Conservation (phyloP, 2,797 vertebrate species). For the Lagorchestes hirsutus region DNA sequence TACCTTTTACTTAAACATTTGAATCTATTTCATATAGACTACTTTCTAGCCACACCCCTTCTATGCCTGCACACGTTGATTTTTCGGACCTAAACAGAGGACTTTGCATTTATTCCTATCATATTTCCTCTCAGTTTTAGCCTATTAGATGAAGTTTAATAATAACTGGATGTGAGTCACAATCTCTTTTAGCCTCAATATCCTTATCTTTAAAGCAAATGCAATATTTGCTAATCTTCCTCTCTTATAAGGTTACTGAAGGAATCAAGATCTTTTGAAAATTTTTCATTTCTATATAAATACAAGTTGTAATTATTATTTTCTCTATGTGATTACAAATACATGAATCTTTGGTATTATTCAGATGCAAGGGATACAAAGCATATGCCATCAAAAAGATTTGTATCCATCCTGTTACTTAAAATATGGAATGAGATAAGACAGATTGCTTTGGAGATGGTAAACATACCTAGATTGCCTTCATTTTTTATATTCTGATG, state of each 20-base stretch:
- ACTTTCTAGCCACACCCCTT: neutral
- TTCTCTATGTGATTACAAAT: neutral
- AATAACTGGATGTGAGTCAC: neutral
- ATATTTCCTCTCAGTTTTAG: neutral
- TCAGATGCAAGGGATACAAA: neutral
- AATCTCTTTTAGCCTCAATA: neutral
- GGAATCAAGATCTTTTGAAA: neutral
- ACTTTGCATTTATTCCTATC: neutral
- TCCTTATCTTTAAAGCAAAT: neutral
- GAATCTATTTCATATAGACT: neutral
- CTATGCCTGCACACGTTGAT: neutral
- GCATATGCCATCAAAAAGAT: slow-evolving; percentile 10
- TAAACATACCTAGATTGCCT: neutral
- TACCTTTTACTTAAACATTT: neutral
- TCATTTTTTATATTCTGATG: neutral
- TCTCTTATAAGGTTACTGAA: neutral
- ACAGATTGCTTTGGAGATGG: neutral
- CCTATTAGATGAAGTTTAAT: neutral
- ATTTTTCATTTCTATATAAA: neutral
- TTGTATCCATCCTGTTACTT: neutral
- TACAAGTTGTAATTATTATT: neutral
- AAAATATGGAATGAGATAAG: slow-evolving; percentile 25
- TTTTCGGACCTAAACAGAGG: neutral
- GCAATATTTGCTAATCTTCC: neutral
- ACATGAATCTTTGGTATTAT: slow-evolving; percentile 19